Conservation (phyloP, 2,113 vertebrate species). For the Triplophysa siluroides region DNA sequence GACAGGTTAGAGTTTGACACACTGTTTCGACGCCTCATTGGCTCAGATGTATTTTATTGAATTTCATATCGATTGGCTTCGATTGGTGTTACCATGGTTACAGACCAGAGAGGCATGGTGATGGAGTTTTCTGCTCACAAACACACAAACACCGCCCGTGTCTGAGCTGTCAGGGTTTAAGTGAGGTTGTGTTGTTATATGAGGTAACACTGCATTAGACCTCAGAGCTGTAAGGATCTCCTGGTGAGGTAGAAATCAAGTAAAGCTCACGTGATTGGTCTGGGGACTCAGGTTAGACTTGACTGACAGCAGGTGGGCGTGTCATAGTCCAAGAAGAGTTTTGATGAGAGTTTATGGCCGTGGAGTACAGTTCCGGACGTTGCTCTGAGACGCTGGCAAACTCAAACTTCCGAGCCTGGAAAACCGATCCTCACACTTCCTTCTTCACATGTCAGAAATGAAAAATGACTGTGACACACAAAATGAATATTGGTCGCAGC, state of each 20-base stretch:
- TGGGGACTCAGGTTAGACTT: not conserved
- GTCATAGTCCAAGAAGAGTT: too few relatives aligned
- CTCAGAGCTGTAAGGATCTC: too few relatives aligned
- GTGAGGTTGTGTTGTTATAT: too few relatives aligned
- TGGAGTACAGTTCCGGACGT: conserved; percentile 45
- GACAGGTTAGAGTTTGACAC: not conserved
- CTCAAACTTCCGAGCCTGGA: conserved; percentile 44
- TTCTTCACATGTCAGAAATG: conserved; percentile 64
- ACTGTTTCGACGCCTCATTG: conserved; percentile 44
- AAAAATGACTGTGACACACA: conserved; percentile 64
- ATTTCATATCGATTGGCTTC: not conserved
- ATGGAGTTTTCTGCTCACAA: too few relatives aligned
- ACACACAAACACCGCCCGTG: too few relatives aligned
- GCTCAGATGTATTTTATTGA: conserved; percentile 37
- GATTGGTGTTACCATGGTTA: conserved; percentile 55
- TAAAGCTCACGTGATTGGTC: too few relatives aligned
- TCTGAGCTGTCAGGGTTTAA: too few relatives aligned
- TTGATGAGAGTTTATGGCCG: too few relatives aligned
- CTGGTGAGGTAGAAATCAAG: too few relatives aligned
- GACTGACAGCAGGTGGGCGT: not conserved
- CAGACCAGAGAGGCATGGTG: conserved; percentile 22
- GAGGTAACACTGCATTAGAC: too few relatives aligned
- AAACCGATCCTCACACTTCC: conserved; percentile 53
- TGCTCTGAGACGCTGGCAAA: conserved; percentile 48
- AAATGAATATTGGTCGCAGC: conserved; percentile 60